Evolutionary conservation across 2,113 vertebrate species (phyloP).

Genomic region (Vulpes ferrilata): DNA sequence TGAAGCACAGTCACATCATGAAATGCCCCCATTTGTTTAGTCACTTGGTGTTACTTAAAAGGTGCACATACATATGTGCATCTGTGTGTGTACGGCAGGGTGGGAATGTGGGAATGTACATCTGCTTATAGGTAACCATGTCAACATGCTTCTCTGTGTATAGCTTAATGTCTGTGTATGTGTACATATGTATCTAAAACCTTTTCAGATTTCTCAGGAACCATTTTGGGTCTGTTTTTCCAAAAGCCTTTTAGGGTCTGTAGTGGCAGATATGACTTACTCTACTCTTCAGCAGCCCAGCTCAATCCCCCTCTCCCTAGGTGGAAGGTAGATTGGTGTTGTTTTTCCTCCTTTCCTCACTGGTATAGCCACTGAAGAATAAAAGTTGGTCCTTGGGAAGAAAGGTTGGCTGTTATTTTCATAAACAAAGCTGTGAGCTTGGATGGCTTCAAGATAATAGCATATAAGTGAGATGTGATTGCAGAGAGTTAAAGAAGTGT

Average conservation of each 20-base stretch:
- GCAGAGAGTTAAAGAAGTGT: background rate
- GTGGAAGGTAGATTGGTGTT: background rate
- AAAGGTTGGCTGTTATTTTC: background rate
- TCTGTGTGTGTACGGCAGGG: background rate
- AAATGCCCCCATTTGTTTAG: background rate
- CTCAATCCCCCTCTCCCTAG: background rate
- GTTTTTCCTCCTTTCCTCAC: background rate
- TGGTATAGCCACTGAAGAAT: background rate
- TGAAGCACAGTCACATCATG: background rate
- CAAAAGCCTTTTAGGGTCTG: background rate
- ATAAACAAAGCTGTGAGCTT: background rate
- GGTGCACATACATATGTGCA: background rate
- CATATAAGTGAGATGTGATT: background rate
- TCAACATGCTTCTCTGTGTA: background rate
- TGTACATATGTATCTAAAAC: background rate
- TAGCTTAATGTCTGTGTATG: background rate
- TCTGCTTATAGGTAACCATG: background rate
- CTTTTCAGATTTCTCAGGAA: background rate
- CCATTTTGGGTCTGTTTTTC: background rate
- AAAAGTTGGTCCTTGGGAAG: background rate
- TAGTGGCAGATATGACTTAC: background rate
- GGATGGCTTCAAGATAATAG: background rate
- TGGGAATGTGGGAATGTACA: background rate
- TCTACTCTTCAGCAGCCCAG: background rate
- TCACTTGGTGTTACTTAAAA: background rate